Base-by-base conservation (phyloP, 2,113 vertebrate genomes). In the Noturus placidus region DNA sequence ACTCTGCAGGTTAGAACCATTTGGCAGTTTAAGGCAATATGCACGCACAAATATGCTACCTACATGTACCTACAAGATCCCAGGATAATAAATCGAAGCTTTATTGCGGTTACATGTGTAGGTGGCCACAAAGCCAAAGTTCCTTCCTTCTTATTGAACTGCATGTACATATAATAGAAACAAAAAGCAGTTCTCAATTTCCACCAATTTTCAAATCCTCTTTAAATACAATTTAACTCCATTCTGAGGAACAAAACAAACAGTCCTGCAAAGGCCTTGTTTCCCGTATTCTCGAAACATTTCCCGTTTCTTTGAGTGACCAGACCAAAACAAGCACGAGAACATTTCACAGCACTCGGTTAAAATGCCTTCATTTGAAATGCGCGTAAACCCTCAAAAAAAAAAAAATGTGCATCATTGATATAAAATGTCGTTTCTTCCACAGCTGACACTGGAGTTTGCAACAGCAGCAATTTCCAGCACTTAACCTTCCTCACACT, bases 301-400 rank as follows among this genome's bases (percentile, higher is more conserved):
- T 87, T 89, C 83, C 89, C 79, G 69, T 86, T 89, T 86, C 52
- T 78, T 61, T 57, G 20, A 78, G 79, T 35, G 50, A 80, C 54
- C 84, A 86, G 52, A 54, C 72, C 20, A 82, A 61, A 35, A 13
- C 22, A 74, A 46, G 3, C 25, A 17, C 54, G 15, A 80, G 50
- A 86, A 35, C 57, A 7, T 77, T 78, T 77, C 9, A 57, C 20
- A 38, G 33, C 35, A 17, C 19, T 42, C 5, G 59, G 35, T 27
- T 27, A 4, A 22, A 65, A 54, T 27, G 67, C 27, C 22, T 42
- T n/a, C 1, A 11, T 30, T 78, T 78, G 42, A 80, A 84, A 2
- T 52, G 25, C 65, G 63, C 20, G 30, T 5, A 67, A 56, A 50
- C 52, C 10, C 13, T 20, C 33, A 52, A 50, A 67, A 27, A 9